Percentiles rank a stretch among this genome's conserved stretches.
phyloP scores from a whole-genome alignment of 2,888 invertebrate genomes.

The Drosophila nr. medialis region DNA sequence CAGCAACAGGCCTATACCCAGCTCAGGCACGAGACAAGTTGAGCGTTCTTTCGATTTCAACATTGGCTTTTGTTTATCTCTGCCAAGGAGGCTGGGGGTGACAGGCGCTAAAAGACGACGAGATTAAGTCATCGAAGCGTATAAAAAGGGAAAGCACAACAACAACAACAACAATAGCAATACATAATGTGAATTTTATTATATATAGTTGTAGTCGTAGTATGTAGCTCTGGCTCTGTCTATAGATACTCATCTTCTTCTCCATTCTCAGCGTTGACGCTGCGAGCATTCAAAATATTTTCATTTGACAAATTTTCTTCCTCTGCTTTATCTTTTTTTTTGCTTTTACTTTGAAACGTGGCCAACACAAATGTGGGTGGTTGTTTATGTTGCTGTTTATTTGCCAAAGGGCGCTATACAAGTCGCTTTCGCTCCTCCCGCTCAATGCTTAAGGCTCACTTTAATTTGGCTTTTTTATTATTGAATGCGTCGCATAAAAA shows the following conservation, averaged over 20 bases:
- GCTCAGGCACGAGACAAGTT: conserved; percentile 38
- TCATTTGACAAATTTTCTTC: conserved; percentile 71
- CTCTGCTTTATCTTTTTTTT: conserved; percentile 14
- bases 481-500: conserved; percentile 53
- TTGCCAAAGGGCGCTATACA: conserved; percentile 60
- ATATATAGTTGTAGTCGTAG: conserved; percentile 16
- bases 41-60: conserved; percentile 47
- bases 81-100: conserved; percentile 26
- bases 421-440: not conserved
- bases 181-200: conserved; percentile 56
- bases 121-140: conserved; percentile 79
- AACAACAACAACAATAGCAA: conserved; percentile 8
- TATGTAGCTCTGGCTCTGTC: not conserved
- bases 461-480: conserved; percentile 64
- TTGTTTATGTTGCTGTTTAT: conserved; percentile 65
- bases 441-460: conserved; percentile 44
- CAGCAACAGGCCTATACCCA: conserved; percentile 26
- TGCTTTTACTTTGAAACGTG: conserved; percentile 23
- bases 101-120: conserved; percentile 77
- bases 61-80: conserved; percentile 53
- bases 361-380: conserved; percentile 46
- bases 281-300: conserved; percentile 69
- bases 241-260: conserved; percentile 26
- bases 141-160: conserved; percentile 53
- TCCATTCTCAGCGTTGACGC: conserved; percentile 21